Percentiles rank a stretch among this genome's conserved stretches.
Conservation (phyloP, 2,888 invertebrate genomes). For the Orthonychiurus folsomi region DNA sequence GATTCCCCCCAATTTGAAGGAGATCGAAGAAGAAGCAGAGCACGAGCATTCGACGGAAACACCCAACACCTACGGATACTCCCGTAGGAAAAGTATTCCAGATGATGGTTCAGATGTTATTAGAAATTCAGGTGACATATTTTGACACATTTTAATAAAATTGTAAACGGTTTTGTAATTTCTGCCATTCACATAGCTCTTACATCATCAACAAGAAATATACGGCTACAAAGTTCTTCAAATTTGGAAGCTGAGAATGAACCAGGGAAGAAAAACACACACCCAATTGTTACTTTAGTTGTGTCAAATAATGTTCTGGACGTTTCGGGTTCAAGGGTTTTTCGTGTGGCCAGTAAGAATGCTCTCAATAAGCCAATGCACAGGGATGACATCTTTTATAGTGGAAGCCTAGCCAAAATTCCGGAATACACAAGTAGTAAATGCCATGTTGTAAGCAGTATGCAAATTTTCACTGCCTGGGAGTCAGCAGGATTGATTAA, state of each 20-base stretch:
- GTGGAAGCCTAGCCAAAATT: slow-evolving; percentile 71
- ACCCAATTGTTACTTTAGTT: background rate
- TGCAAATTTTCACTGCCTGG: too few relatives aligned
- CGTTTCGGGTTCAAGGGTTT: slow-evolving; percentile 41
- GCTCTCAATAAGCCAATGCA: slow-evolving; percentile 61
- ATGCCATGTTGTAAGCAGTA: too few relatives aligned
- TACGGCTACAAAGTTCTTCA: background rate
- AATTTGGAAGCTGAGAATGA: background rate
- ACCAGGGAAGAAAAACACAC: background rate
- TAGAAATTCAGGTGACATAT: too few relatives aligned
- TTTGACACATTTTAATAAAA: too few relatives aligned
- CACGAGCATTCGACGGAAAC: slow-evolving; percentile 13
- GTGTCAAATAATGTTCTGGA: slow-evolving; percentile 16
- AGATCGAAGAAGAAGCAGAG: slow-evolving; percentile 37
- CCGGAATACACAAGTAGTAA: slow-evolving; percentile 58
- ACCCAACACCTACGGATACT: too few relatives aligned
- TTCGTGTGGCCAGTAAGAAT: slow-evolving; percentile 42
- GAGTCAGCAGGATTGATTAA: background rate
- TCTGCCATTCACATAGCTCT: too few relatives aligned
- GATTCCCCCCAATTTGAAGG: slow-evolving; percentile 24
- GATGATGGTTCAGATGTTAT: background rate
- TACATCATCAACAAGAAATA: background rate
- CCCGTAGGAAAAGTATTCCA: too few relatives aligned
- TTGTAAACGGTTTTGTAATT: too few relatives aligned
- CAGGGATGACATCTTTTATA: slow-evolving; percentile 85